Evolutionary conservation across 2,113 vertebrate species (phyloP), one percentile per base, ranked within the genome.

Genomic region (Upupa epops): DNA sequence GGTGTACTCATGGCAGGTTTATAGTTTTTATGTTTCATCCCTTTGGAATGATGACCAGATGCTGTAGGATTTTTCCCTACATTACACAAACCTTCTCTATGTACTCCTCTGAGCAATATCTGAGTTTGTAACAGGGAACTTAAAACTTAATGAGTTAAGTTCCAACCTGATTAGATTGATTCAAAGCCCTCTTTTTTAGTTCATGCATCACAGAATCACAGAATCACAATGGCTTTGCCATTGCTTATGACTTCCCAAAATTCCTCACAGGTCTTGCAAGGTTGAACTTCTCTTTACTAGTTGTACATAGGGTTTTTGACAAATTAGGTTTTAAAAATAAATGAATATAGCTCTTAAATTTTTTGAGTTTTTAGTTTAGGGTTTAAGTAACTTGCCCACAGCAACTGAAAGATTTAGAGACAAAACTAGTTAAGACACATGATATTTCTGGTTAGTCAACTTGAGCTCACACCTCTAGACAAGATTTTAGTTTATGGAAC

Each of bases 11-110:
- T 70, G 42, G 66, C 37, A 73, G 59, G 17, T 88, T 95, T 83
- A 25, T 82, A 88, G 75, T 84, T 94, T 94, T 92, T 83, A 59
- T 82, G 63, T 94, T 93, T 95, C 84, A 83, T 77, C 66, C 77
- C 86, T 49, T 31, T 87, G 71, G 88, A 95, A 93, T 49, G 36
- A 90, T 36, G 86, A 86, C 42, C 64, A 92, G 80, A 93, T 90
- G 71, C n/a, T 73, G 59, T 73, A 86, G 69, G 17, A 79, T 79
- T 96, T 88, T 90, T 19, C 31, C 42, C 46, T 36, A 88, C 40
- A 40, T 94, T 94, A 92, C 90, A 92, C 54, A 94, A 82, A 79
- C 26, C 31, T 78, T 89, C 66, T 55, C 58, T 82, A 16, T 51
- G 73, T 84, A 51, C 17, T 84, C 61, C 90, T 69, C 46, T 70